Evolutionary conservation across 2,113 vertebrate species (phyloP), one percentile per base, ranked within the genome.

Genomic region (Ranitomeya imitator): DNA sequence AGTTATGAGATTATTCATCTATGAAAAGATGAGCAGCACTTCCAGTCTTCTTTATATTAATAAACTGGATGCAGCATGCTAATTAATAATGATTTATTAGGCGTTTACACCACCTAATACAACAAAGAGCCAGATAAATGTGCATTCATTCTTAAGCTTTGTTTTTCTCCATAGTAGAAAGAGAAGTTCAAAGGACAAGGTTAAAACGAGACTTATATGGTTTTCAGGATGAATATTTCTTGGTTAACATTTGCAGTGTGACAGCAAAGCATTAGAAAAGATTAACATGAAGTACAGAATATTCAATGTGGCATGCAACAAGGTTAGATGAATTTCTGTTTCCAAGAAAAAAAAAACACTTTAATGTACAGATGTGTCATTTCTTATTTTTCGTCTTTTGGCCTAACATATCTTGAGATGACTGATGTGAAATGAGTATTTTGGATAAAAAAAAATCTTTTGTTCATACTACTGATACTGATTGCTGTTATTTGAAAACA

Each of bases 31-130:
- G 71, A 88, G 78, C 87, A 78, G 23, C 14, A 18, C 59, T 37
- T 67, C 37, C 69, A 61, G 37, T 88, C 80, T 88, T 78, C 87
- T 84, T 88, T 84, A 77, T 78, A 78, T 78, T 88, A 84, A 77
- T 31, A 79, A 59, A 61, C 59, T 60, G 51, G 71, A 54, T 69
- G 26, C 26, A 85, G 73, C 74, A 84, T 76, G 65, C 71, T 85
- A 37, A 84, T 84, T 88, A 84, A 88, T 88, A 57, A 89, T 89
- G 87, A 89, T 85, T 89, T 89, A 89, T 89, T 79, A 67, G 82
- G 45, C 78, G 14, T 78, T 88, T 52, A 67, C 63, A 51, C 60
- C 59, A 74, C 71, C 37, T 65, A 78, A 65, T 77, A 84, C 69
- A 78, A 83, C 71, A 88, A 88, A 65, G 59, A 8, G 61, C 7